Evolutionary conservation across 2,888 invertebrate species (phyloP), one percentile per base, ranked within the genome.

Genomic region (Oscheius myriophilus): DNA sequence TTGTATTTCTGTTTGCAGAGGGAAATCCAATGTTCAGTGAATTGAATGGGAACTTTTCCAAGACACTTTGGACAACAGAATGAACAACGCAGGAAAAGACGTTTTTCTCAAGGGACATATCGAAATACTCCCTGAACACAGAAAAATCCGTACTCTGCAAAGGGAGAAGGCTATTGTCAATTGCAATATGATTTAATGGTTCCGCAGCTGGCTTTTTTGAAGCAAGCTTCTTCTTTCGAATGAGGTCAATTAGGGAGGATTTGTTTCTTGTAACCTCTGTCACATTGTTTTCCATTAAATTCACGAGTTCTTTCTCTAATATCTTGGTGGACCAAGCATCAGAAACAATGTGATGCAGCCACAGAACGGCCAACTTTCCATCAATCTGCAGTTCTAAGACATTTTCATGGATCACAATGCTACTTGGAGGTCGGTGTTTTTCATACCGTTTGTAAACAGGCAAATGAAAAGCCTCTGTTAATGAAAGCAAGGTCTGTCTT

Each of bases 21-120:
- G 80, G 78, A 21, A 81, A 75, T 0, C 76, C 77, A 2, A 82
- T 68, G 46, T 76, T 79, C 23, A 79, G 18, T 9, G 45, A 49
- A 12, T 39, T 9, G 1, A 12, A n/a, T 51, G 41, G n/a, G 16
- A 53, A 53, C 33, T 4, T 25, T 41, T 0, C 23, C 46, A 45
- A 21, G 45, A 41, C 41, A n/a, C 42, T 25, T 26, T 6, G 41
- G 16, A 25, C 52, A 9, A 61, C 12, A 2, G 26, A 2, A 11
- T 0, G 41, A 4, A 43, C 42, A 2, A 58, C 6, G 39, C 1
- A 39, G 16, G 45, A 12, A 23, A 58, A 54, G 25, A 54, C 33
- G 18, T 54, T 54, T 25, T 21, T 21, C 21, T 46, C 46, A 3
- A 46, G n/a, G 9, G 9, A 6, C 3, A 33, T 9, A 33, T 18